Percentiles rank a stretch among this genome's conserved stretches.
Evolutionary conservation across 2,113 vertebrate genomes (phyloP).

Genomic region (Cephalopholis sonnerati): DNA sequence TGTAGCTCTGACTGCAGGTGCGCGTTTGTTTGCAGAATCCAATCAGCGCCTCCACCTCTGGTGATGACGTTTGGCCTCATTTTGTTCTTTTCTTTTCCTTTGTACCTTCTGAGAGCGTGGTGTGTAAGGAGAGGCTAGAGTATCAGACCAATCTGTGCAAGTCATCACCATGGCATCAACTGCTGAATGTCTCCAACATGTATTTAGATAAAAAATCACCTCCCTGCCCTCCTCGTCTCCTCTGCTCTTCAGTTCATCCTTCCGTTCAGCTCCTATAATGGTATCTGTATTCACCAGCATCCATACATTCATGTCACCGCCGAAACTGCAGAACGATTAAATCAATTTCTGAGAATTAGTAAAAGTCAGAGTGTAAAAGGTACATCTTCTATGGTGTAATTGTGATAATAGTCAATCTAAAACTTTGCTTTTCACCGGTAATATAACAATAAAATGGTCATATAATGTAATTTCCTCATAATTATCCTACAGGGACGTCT

Average conservation of each 20-base stretch:
- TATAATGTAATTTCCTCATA: background rate
- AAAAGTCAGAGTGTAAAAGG: background rate
- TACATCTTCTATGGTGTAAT: constrained; percentile 2
- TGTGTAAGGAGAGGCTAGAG: constrained; percentile 20
- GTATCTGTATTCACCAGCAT: background rate
- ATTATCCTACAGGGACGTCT: background rate
- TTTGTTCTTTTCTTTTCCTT: constrained; percentile 12
- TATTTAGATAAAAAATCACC: constrained; percentile 18
- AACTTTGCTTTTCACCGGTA: background rate
- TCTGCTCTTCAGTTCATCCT: constrained; percentile 28
- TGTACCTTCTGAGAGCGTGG: background rate
- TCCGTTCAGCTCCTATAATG: background rate
- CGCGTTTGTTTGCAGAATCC: constrained; percentile 50
- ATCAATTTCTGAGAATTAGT: constrained; percentile 14
- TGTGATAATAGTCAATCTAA: constrained; percentile 3
- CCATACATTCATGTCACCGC: background rate
- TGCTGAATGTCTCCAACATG: constrained; percentile 21
- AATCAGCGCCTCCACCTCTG: constrained; percentile 53
- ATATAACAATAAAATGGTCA: background rate
- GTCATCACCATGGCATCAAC: constrained; percentile 33
- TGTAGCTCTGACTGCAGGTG: constrained; percentile 55
- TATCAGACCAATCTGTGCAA: constrained; percentile 6
- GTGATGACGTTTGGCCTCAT: constrained; percentile 50
- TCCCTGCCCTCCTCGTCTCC: constrained; percentile 7
- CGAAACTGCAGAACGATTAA: background rate